Percentiles rank a stretch among this genome's conserved stretches.
These are phyloP conservation scores for Oryctes rhinoceros DNA, from an alignment of 1,140 invertebrate genomes.

Conservation along the genomic window DNA sequence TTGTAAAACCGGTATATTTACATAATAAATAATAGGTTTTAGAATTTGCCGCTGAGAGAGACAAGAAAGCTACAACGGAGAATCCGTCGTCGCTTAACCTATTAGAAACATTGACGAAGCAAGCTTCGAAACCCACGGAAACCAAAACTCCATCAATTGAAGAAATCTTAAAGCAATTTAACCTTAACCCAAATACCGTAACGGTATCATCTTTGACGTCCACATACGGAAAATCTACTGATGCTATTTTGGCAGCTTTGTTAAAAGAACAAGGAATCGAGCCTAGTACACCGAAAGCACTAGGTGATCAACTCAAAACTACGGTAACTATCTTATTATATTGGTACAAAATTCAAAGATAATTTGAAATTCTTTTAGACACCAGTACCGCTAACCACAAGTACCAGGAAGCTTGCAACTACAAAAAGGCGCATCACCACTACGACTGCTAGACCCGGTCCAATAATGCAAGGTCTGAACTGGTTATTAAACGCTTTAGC, in stretches of 20 bases:
- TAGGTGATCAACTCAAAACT: constrained; percentile 64
- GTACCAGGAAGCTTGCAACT: constrained; percentile 46
- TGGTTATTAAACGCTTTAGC: constrained; percentile 57
- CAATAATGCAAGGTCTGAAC: constrained; percentile 56
- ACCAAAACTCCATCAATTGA: constrained; percentile 18
- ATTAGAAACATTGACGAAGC: not conserved
- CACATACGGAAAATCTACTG: constrained; percentile 67
- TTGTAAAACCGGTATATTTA: not conserved
- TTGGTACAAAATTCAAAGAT: not conserved
- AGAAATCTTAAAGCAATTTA: constrained; percentile 31
- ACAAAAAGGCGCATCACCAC: constrained; percentile 48
- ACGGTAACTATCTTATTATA: constrained; percentile 63
- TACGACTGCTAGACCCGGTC: constrained; percentile 48
- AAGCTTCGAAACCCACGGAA: not conserved
- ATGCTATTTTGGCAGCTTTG: constrained; percentile 71
- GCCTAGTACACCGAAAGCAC: constrained; percentile 68
- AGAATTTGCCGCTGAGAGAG: constrained; percentile 29
- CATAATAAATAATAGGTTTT: constrained; percentile 26
- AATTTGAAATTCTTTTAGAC: not conserved
- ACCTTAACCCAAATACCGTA: constrained; percentile 23
- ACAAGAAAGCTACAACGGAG: not conserved
- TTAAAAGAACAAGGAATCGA: constrained; percentile 74
- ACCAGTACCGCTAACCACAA: constrained; percentile 35
- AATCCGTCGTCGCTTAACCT: not conserved
- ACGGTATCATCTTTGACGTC: constrained; percentile 41